A percentile compares a stretch with the other conserved stretches of the same genome.
Evolutionary conservation across 2,797 vertebrate species (phyloP).

Genomic region (Sebastes baramenuke): DNA sequence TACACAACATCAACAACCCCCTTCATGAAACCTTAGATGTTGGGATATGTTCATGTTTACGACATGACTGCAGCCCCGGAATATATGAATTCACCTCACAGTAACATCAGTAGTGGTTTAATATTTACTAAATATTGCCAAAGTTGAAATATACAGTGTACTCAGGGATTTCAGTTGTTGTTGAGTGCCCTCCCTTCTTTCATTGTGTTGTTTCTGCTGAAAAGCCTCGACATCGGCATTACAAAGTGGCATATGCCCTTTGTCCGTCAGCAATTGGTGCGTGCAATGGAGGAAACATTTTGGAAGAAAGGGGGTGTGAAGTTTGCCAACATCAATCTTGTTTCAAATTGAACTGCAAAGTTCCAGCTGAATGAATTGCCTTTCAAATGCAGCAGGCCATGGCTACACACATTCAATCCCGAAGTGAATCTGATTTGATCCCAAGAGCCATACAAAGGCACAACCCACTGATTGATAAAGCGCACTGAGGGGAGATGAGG

Average conservation of each 20-base stretch:
- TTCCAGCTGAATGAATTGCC: slow-evolving; percentile 77
- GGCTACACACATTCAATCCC: slow-evolving; percentile 73
- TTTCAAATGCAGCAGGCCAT: slow-evolving; percentile 80
- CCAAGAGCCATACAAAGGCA: slow-evolving; percentile 73
- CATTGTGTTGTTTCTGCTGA: slow-evolving; percentile 55
- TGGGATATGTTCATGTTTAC: neutral
- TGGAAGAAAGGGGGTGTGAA: slow-evolving; percentile 73
- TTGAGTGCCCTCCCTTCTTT: slow-evolving; percentile 1
- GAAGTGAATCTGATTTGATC: slow-evolving; percentile 79
- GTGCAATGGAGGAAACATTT: slow-evolving; percentile 76
- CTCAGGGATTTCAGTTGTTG: slow-evolving; percentile 20
- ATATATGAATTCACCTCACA: neutral
- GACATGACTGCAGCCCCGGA: neutral
- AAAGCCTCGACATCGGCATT: slow-evolving; percentile 67
- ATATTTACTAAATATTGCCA: neutral
- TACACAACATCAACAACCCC: neutral
- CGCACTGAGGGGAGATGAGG: slow-evolving; percentile 66
- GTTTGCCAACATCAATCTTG: slow-evolving; percentile 79
- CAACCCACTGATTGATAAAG: slow-evolving; percentile 77
- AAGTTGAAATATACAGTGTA: neutral
- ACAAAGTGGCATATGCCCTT: slow-evolving; percentile 73
- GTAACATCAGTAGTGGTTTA: neutral
- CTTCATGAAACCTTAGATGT: neutral
- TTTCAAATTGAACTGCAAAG: slow-evolving; percentile 78
- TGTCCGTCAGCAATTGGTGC: slow-evolving; percentile 74